Conservation (phyloP, 2,113 vertebrate genomes). For the Podarcis muralis region DNA sequence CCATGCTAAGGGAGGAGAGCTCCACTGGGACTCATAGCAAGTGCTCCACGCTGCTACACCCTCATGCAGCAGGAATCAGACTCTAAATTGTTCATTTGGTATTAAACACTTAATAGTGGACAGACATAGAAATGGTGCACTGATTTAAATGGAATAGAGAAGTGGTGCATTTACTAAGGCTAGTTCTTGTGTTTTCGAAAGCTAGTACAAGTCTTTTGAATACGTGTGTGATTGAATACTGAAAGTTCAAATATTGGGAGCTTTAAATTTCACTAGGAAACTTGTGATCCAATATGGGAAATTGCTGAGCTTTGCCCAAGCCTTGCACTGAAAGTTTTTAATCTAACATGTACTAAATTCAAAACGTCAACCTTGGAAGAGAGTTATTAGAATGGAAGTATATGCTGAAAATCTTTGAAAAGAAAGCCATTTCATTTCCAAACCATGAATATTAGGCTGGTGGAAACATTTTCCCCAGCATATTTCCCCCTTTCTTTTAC, state of each 20-base stretch:
- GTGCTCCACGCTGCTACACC: neutral
- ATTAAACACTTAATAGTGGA: neutral
- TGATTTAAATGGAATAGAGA: neutral
- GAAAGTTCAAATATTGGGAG: neutral
- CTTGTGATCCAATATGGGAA: conserved; percentile 28
- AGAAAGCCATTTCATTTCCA: neutral
- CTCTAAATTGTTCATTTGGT: neutral
- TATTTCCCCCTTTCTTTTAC: conserved; percentile 21
- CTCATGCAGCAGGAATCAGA: neutral
- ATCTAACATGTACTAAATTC: conserved; percentile 42
- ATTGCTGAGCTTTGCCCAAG: conserved; percentile 50
- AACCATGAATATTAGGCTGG: conserved; percentile 14
- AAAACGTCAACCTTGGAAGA: conserved; percentile 42
- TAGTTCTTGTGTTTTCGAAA: neutral
- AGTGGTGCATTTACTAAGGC: neutral
- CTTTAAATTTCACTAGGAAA: conserved; percentile 51
- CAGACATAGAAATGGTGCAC: neutral
- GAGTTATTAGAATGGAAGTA: neutral
- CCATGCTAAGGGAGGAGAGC: neutral
- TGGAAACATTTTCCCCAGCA: neutral
- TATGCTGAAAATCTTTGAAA: neutral
- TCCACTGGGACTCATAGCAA: neutral
- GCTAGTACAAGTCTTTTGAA: neutral
- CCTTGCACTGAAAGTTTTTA: conserved; percentile 1
- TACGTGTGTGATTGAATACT: conserved; percentile 12